Evolutionary conservation across 1,140 invertebrate species (phyloP).

Genomic region (Hesperophylax magnus): DNA sequence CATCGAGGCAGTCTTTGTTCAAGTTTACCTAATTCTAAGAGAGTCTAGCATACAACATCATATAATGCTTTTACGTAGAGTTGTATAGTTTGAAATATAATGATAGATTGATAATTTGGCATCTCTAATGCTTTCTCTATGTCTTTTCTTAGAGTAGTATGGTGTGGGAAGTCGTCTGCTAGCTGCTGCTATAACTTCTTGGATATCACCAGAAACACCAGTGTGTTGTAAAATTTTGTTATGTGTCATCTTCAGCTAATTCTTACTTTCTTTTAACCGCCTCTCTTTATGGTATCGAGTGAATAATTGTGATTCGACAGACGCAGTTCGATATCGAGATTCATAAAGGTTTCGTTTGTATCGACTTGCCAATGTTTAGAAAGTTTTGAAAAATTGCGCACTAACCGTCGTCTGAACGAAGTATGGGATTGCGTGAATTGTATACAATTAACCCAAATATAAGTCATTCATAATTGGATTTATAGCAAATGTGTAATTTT

Average conservation of each 20-base stretch:
- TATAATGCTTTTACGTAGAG: too few species aligned
- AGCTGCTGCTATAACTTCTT: neutral
- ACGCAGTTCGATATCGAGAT: constrained; percentile 14
- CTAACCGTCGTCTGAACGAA: too few species aligned
- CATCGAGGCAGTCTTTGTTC: too few species aligned
- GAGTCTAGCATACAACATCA: too few species aligned
- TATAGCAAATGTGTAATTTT: too few species aligned
- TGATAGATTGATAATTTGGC: too few species aligned
- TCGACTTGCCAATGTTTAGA: neutral
- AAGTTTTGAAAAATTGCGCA: too few species aligned
- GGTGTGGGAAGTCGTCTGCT: neutral
- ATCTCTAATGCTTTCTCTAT: neutral
- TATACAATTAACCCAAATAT: too few species aligned
- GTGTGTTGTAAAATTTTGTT: neutral
- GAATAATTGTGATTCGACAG: constrained; percentile 4
- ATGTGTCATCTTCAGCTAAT: constrained; percentile 20
- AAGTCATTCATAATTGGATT: too few species aligned
- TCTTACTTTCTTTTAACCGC: constrained; percentile 20
- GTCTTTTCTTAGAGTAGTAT: neutral
- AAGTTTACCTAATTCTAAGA: too few species aligned
- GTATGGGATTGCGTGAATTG: too few species aligned
- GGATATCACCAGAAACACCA: neutral
- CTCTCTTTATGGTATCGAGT: neutral
- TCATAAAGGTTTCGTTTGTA: constrained; percentile 9
- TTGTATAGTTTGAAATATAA: too few species aligned